Conservation (phyloP, 2,888 invertebrate species). For the Tyria jacobaeae region DNA sequence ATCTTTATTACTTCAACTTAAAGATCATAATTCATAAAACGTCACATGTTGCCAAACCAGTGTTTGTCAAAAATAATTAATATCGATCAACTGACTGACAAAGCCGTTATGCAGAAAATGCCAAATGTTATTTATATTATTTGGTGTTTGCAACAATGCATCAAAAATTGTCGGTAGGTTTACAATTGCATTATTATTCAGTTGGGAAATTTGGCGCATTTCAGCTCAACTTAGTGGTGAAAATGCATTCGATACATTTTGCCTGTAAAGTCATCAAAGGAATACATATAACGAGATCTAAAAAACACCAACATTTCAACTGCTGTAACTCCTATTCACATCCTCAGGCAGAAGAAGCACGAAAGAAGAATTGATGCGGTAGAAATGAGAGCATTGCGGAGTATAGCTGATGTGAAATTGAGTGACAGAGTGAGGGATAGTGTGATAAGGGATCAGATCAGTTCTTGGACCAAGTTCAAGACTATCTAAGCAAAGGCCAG, state of each 20-base stretch:
- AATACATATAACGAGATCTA: too few relatives aligned
- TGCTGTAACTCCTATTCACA: too few relatives aligned
- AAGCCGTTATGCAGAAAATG: constrained; percentile 55
- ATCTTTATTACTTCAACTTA: background rate
- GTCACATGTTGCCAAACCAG: background rate
- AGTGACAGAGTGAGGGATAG: too few relatives aligned
- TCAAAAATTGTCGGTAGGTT: background rate
- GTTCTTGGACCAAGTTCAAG: too few relatives aligned
- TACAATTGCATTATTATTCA: background rate
- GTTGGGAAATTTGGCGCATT: background rate
- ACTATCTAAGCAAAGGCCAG: too few relatives aligned
- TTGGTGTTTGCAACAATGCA: background rate
- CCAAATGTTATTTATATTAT: constrained; percentile 45
- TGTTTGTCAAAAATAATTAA: constrained; percentile 58
- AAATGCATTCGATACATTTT: background rate
- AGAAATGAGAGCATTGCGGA: too few relatives aligned
- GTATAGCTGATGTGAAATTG: too few relatives aligned
- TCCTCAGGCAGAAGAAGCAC: too few relatives aligned
- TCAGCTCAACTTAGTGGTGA: background rate
- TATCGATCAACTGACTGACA: constrained; percentile 60
- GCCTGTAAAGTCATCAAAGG: background rate
- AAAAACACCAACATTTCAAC: too few relatives aligned
- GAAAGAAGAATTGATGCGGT: too few relatives aligned
- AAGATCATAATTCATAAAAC: background rate
- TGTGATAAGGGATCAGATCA: too few relatives aligned